A percentile compares a stretch with the other conserved stretches of the same genome.
Evolutionary conservation across 2,113 vertebrate species (phyloP).

Genomic region (Amphiprion ocellaris): DNA sequence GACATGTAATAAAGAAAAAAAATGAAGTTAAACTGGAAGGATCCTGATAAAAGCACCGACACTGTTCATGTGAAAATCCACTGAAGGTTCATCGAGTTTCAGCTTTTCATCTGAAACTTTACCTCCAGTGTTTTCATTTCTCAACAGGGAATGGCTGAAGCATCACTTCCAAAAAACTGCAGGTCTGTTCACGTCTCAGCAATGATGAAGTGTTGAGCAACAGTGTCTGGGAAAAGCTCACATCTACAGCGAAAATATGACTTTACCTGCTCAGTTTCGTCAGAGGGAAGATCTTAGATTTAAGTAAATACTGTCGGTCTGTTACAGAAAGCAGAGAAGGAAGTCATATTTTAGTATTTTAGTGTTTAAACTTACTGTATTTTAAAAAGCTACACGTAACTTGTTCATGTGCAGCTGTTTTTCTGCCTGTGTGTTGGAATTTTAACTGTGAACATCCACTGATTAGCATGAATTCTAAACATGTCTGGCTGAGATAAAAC

Average conservation of each 20-base stretch:
- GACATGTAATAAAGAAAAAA: too few species aligned
- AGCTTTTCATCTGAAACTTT: too few species aligned
- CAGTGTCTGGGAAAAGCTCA: conserved; percentile 11
- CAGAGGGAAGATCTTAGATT: background rate
- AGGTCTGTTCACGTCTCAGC: conserved; percentile 56
- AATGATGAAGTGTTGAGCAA: conserved; percentile 46
- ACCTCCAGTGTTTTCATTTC: background rate
- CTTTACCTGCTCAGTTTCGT: too few species aligned
- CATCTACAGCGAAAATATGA: too few species aligned
- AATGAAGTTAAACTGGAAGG: too few species aligned
- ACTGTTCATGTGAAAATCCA: background rate
- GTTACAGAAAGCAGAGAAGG: background rate
- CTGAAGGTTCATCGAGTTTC: too few species aligned
- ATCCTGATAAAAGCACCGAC: too few species aligned
- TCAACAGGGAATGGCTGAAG: conserved; percentile 16
- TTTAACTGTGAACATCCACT: background rate
- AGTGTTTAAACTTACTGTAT: background rate
- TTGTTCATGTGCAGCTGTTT: background rate
- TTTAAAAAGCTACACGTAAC: too few species aligned
- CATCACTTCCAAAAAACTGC: conserved; percentile 38
- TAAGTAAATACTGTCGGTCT: background rate
- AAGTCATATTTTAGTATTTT: background rate
- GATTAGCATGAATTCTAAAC: conserved; percentile 25
- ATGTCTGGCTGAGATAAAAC: conserved; percentile 9
- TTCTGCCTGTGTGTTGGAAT: background rate